Base-by-base conservation (phyloP, 2,888 invertebrate species). In the Trichogramma evanescens region DNA sequence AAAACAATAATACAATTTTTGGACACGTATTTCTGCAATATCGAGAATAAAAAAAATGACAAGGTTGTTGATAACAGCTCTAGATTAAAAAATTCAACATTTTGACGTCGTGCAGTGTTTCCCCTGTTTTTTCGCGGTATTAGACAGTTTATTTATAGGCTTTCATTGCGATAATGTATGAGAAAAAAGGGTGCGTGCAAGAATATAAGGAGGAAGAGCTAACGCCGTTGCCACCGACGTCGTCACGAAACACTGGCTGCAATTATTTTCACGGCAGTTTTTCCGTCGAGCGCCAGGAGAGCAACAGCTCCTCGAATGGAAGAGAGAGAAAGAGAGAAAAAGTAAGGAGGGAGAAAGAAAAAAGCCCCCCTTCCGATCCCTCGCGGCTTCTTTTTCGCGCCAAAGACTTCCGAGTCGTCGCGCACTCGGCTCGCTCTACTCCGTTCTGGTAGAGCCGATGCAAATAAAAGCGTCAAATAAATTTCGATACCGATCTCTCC, bases 81-180 rank as follows among this genome's bases (percentile, higher is more conserved):
- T n/a, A 46, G 3, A 40, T n/a, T 8, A 51, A 50, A 54, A 65
- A 66, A 63, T 63, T 57, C 62, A 62, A 26, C 65, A 66, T 66
- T 70, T 67, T 67, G 67, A 66, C 66, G 68, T 62, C 59, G 62
- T 63, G 69, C 65, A 70, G 67, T 71, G 72, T 71, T 72, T 64
- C 62, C 67, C 67, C 63, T 58, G 6, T 66, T 68, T 69, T 75
- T 73, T 72, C 75, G 68, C 71, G 70, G 73, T 73, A 75, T 77
- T 76, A 76, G 74, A 69, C 71, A 68, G 66, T 71, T 77, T 77
- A 77, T 77, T 77, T 77, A 77, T 77, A 74, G 74, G 69, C 71
- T 75, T 77, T 75, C 75, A 76, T 77, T 76, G 74, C 73, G 76
- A 76, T 76, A 77, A 77, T 73, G 72, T 70, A 75, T 63, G 69